Evolutionary conservation across 2,113 vertebrate species (phyloP).

Genomic region (Ophthalmolycus amberensis): DNA sequence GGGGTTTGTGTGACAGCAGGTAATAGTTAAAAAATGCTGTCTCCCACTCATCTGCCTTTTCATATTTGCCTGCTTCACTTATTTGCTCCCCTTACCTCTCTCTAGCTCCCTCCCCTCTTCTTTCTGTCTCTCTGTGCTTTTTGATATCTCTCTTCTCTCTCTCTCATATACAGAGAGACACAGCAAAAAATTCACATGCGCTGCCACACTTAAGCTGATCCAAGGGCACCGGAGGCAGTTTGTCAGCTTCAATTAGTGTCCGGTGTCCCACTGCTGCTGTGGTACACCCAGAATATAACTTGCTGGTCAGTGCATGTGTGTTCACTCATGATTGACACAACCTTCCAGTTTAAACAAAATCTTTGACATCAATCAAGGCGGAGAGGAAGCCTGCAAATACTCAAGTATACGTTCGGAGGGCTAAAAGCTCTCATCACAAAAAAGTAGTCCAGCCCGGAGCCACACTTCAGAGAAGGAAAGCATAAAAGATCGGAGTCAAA

Average conservation of each 20-base stretch:
- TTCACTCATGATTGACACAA: slow-evolving; percentile 55
- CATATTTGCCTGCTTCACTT: slow-evolving; percentile 40
- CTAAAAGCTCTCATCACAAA: slow-evolving; percentile 44
- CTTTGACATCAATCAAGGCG: slow-evolving; percentile 60
- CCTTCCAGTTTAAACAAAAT: slow-evolving; percentile 65
- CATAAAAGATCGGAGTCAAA: slow-evolving; percentile 10
- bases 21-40: slow-evolving; percentile 51
- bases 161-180: background rate
- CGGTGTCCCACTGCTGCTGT: slow-evolving; percentile 61
- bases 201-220: slow-evolving; percentile 45
- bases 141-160: slow-evolving; percentile 12
- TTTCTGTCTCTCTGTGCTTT: background rate
- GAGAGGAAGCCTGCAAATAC: slow-evolving; percentile 35
- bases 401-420: slow-evolving; percentile 44
- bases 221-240: slow-evolving; percentile 66
- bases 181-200: slow-evolving; percentile 29
- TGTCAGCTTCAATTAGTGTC: slow-evolving; percentile 70
- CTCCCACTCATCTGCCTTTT: slow-evolving; percentile 28
- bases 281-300: slow-evolving; percentile 64
- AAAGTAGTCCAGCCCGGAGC: slow-evolving; percentile 6
- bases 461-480: slow-evolving; percentile 4
- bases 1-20: slow-evolving; percentile 62
- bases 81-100: slow-evolving; percentile 5
- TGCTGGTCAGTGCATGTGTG: slow-evolving; percentile 57
- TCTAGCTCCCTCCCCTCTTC: too few relatives aligned